Evolutionary conservation across 2,888 invertebrate species (phyloP).

Genomic region (Prosapia bicincta): DNA sequence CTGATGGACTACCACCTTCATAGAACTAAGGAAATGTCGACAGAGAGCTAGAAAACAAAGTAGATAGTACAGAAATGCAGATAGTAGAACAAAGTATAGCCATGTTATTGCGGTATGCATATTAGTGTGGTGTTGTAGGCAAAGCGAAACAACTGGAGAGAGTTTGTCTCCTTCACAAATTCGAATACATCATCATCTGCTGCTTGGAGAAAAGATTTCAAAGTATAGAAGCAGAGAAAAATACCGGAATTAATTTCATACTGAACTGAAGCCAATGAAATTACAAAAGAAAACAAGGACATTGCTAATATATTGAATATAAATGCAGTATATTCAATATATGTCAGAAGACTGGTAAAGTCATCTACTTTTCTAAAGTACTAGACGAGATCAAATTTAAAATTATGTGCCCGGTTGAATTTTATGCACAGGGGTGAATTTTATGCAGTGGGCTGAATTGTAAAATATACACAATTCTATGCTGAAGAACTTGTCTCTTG

Average conservation of each 20-base stretch:
- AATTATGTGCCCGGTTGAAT: conserved; percentile 1
- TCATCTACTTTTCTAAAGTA: not conserved
- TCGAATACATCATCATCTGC: not conserved
- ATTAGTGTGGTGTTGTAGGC: not conserved
- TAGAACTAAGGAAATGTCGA: too few relatives aligned
- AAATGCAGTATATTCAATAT: not conserved
- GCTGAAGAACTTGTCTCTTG: conserved; percentile 1
- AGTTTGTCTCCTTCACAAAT: too few relatives aligned
- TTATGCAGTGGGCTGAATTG: too few relatives aligned
- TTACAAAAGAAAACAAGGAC: conserved; percentile 2
- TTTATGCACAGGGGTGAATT: too few relatives aligned
- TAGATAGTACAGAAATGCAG: not conserved
- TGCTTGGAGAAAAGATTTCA: not conserved
- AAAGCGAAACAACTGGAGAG: not conserved
- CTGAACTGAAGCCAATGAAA: not conserved
- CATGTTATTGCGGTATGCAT: too few relatives aligned
- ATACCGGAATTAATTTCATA: not conserved
- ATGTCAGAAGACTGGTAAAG: not conserved
- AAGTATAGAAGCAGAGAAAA: not conserved
- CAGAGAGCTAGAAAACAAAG: conserved; percentile 7
- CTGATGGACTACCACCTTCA: not conserved
- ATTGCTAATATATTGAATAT: too few relatives aligned
- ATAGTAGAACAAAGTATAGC: too few relatives aligned
- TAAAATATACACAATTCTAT: conserved; percentile 8
- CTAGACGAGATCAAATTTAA: not conserved